Conservation (phyloP, 2,797 vertebrate species). For the Sternotherus odoratus region DNA sequence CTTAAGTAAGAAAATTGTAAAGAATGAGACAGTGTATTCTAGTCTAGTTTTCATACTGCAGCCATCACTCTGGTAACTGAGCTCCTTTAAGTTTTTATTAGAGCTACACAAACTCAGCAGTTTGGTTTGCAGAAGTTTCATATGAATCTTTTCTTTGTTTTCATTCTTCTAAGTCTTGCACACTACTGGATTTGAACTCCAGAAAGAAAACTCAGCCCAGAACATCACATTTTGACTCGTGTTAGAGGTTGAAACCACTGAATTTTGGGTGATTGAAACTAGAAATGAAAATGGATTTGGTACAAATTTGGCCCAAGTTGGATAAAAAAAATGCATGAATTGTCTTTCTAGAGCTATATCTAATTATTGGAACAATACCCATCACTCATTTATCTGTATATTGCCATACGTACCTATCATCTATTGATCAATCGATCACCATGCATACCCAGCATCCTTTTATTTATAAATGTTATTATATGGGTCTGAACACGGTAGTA, state of each 20-base stretch:
- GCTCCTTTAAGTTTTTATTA: background rate
- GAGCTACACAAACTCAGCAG: fast-evolving
- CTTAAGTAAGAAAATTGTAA: fast-evolving
- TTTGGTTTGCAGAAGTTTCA: background rate
- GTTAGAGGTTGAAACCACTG: background rate
- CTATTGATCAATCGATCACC: too few relatives aligned
- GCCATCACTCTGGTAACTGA: fast-evolving
- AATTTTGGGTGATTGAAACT: background rate
- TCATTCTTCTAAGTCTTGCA: fast-evolving
- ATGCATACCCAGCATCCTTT: background rate
- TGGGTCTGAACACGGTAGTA: background rate
- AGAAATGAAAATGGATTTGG: fast-evolving
- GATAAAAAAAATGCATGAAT: background rate
- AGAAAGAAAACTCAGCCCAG: background rate
- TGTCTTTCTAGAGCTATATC: background rate
- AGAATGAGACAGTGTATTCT: fast-evolving
- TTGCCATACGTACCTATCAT: background rate
- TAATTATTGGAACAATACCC: background rate
- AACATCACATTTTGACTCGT: fast-evolving
- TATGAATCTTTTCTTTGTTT: fast-evolving
- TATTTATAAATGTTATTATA: background rate
- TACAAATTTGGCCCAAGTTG: fast-evolving
- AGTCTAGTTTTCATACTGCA: fast-evolving
- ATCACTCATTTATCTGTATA: background rate
- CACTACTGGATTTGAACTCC: background rate